phyloP scores from a whole-genome alignment of 1,140 invertebrate genomes.

The Aleiodes sp. region DNA sequence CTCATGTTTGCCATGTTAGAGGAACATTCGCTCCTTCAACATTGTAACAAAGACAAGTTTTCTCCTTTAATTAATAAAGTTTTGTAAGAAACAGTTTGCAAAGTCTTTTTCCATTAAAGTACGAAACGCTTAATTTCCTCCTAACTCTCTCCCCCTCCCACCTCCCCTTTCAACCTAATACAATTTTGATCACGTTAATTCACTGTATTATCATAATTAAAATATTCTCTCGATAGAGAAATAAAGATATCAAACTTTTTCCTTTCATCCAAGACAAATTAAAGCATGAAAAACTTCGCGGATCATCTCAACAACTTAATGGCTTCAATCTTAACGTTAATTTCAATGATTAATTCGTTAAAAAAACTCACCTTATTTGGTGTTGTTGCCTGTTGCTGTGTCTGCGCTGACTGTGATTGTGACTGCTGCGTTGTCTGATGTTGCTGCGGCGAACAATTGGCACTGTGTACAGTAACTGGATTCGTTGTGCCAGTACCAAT shows the following conservation, averaged over 20 bases:
- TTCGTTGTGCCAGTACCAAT: constrained; percentile 56
- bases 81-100: constrained; percentile 49
- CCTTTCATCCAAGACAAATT: no score
- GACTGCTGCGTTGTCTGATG: constrained; percentile 59
- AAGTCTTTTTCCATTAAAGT: constrained; percentile 16
- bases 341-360: no score
- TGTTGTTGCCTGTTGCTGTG: constrained; percentile 58
- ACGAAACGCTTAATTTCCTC: constrained; percentile 8
- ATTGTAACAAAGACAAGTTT: constrained; percentile 60
- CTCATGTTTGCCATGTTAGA: constrained; percentile 7
- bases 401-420: constrained; percentile 58
- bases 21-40: constrained; percentile 39
- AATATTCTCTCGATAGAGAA: background rate
- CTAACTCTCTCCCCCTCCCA: no score
- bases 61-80: constrained; percentile 65
- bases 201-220: constrained; percentile 6
- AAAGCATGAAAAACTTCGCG: background rate
- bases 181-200: constrained; percentile 24
- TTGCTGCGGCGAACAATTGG: constrained; percentile 64
- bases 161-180: no score
- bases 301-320: no score
- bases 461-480: constrained; percentile 59
- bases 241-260: background rate
- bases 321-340: no score
- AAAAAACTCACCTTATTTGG: constrained; percentile 57